Evolutionary conservation across 2,888 invertebrate genomes (phyloP), one percentile per base, ranked within the genome.

Genomic region (Drosophila parthenogenetica): DNA sequence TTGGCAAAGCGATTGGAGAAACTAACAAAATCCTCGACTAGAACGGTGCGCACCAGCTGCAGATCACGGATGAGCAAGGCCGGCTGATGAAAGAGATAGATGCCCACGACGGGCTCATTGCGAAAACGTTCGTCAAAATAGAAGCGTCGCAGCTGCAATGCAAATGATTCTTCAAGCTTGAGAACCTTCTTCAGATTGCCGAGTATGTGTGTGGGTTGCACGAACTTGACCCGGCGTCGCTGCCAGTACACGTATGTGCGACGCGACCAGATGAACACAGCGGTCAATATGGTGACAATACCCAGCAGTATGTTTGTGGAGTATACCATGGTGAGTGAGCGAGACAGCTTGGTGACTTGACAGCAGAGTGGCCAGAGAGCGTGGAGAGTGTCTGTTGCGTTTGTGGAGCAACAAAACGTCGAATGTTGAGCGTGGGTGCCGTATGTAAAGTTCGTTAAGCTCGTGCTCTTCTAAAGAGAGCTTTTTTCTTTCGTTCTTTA

Each of bases 31-130:
- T 93, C 93, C 57, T 92, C 93, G 11, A 93, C 85, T 10, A 93
- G 77, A 1, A 93, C 80, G 13, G 90, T 89, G 51, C 93, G 93
- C 2, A 93, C 89, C 22, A 93, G 72, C 16, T 92, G 92, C 0
- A 92, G 92, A 67, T 93, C 93, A 13, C 93, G 91, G 14, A 92
- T 77, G 32, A 93, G 59, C 22, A 93, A 61, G 1, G 90, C 90
- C 1, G 93, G 93, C 60, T 92, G 92, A 73, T 93, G 92, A 64
- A 93, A 92, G n/a, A 93, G 89, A 88, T 91, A 84, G 75, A 93
- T 74, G 84, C 93, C 89, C 75, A 90, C 84, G 58, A 93, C 60
- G 54, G 92, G 80, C 74, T 83, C 74, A 72, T 90, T 60, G 81
- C 78, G 45, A 62, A 84, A 76, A 3, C 73, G 57, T 40, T 88